phyloP scores from a whole-genome alignment of 30 jellyfish, hydroid and myxozoan species.

The Hydractinia echinata region DNA sequence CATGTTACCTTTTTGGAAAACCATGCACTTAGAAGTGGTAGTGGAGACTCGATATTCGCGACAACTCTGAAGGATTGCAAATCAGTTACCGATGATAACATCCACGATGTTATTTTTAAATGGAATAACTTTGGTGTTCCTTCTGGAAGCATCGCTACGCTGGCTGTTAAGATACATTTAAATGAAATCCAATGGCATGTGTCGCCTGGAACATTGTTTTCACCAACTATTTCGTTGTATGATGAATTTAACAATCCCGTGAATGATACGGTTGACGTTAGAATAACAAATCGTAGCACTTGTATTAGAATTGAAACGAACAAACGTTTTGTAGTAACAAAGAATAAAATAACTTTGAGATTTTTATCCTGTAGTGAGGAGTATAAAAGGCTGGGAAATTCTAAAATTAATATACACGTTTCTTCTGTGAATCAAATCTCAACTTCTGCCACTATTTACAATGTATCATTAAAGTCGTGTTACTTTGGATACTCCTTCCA shows the following conservation, averaged over 20 bases:
- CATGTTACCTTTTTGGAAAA: background rate
- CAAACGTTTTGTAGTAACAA: constrained; percentile 1
- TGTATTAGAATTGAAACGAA: constrained; percentile 12
- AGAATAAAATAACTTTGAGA: background rate
- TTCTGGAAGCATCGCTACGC: constrained; percentile 4
- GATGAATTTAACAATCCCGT: constrained; percentile 18
- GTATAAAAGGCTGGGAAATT: background rate
- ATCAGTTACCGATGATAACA: background rate
- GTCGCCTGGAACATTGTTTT: constrained; percentile 9
- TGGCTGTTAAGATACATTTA: background rate
- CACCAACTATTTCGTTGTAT: background rate
- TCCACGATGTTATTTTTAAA: background rate
- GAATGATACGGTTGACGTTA: constrained; percentile 11
- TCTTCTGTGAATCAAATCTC: background rate
- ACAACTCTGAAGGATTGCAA: background rate
- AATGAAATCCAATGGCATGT: background rate
- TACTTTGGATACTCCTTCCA: constrained; percentile 14
- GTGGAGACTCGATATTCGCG: constrained; percentile 17
- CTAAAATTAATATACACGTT: background rate
- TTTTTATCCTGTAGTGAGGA: background rate
- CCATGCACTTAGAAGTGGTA: background rate
- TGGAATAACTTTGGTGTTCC: constrained; percentile 7
- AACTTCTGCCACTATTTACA: background rate
- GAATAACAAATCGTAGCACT: background rate
- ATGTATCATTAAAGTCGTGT: background rate